Evolutionary conservation across 53 echinoderm and acorn worm genomes (phyloP).

Genomic region (Stichopus horrens): DNA sequence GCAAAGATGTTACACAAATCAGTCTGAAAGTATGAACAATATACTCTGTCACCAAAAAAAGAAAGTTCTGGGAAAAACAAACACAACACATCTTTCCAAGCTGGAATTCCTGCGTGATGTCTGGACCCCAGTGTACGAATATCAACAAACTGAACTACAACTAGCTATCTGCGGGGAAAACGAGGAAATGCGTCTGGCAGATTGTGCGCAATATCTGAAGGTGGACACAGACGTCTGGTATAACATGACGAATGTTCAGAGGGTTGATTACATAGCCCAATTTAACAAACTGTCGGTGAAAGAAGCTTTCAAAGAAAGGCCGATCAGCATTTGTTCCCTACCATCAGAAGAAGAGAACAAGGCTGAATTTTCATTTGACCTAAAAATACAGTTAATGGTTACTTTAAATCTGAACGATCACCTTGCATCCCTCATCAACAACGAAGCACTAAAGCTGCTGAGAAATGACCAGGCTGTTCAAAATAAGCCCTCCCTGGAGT

Average conservation of each 20-base stretch:
- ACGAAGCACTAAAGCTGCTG: too few relatives aligned
- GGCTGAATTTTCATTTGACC: too few relatives aligned
- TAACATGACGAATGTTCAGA: neutral
- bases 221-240: constrained; percentile 2
- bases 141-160: neutral
- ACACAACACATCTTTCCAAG: constrained; percentile 5
- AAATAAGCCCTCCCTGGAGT: too few relatives aligned
- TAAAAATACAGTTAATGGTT: too few relatives aligned
- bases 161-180: constrained; percentile 8
- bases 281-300: neutral
- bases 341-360: too few relatives aligned
- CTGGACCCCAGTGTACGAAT: neutral
- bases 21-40: too few relatives aligned
- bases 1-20: too few relatives aligned
- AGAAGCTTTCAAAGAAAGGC: neutral
- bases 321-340: too few relatives aligned
- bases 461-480: too few relatives aligned
- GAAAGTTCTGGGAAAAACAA: neutral
- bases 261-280: neutral
- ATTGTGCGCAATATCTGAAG: neutral
- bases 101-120: constrained; percentile 1
- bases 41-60: constrained; percentile 4
- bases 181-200: neutral
- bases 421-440: too few relatives aligned
- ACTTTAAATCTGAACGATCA: too few relatives aligned